Evolutionary conservation across 1,140 invertebrate species (phyloP).

Genomic region (Drosophila asahinai): DNA sequence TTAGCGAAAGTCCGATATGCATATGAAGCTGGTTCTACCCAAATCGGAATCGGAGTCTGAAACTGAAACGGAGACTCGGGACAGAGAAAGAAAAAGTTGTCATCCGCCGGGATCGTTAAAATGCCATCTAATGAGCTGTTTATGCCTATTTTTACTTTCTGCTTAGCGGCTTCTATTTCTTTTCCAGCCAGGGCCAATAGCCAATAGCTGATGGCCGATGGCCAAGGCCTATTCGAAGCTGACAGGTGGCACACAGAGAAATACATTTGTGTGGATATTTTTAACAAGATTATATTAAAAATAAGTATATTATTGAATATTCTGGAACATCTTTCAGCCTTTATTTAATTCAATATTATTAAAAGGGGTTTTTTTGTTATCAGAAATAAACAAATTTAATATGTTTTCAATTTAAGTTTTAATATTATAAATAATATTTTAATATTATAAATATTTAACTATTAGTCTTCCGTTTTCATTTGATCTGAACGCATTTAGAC

Average conservation of each 20-base stretch:
- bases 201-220: constrained; percentile 24
- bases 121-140: constrained; percentile 44
- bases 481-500: no score
- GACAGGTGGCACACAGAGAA: constrained; percentile 28
- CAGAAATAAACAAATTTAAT: no score
- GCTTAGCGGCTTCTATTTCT: constrained; percentile 48
- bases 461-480: no score
- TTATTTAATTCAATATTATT: no score
- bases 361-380: no score
- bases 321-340: no score
- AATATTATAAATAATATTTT: no score
- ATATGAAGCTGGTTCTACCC: constrained; percentile 69
- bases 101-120: constrained; percentile 50
- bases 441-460: no score
- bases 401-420: no score
- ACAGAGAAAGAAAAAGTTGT: constrained; percentile 73
- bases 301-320: no score
- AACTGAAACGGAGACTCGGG: constrained; percentile 2
- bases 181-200: constrained; percentile 32
- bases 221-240: constrained; percentile 62
- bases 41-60: constrained; percentile 18
- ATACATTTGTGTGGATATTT: background rate
- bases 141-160: constrained; percentile 73
- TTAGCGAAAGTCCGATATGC: constrained; percentile 80
- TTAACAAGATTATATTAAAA: no score